Conservation (phyloP, 2,888 invertebrate species). For the Pasiphila rectangulata region DNA sequence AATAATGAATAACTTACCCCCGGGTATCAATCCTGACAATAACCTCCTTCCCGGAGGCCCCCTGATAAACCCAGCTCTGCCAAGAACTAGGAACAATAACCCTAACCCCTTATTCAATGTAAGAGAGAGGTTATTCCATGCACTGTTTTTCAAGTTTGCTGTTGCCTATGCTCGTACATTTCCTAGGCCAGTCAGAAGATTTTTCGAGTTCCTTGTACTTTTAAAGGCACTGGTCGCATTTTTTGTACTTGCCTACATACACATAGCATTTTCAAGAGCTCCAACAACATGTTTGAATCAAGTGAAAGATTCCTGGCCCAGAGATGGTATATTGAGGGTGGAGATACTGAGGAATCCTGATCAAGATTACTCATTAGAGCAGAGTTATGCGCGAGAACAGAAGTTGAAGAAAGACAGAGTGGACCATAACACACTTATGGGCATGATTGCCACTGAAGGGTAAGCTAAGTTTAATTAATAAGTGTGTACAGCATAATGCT, state of each 20-base stretch:
- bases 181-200: conserved; percentile 89
- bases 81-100: conserved; percentile 81
- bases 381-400: conserved; percentile 91
- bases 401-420: conserved; percentile 85
- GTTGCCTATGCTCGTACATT: conserved; percentile 95
- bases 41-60: conserved; percentile 80
- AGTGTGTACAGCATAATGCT: too few relatives aligned
- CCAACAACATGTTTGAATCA: conserved; percentile 96
- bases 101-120: conserved; percentile 91
- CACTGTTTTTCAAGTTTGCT: conserved; percentile 95
- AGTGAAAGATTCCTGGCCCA: conserved; percentile 94
- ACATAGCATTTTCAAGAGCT: conserved; percentile 94
- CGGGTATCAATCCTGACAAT: conserved; percentile 76
- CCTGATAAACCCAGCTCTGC: conserved; percentile 72
- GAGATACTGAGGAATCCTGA: conserved; percentile 89
- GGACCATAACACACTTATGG: conserved; percentile 81
- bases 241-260: conserved; percentile 96
- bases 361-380: conserved; percentile 88
- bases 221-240: conserved; percentile 90
- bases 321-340: conserved; percentile 95
- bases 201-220: conserved; percentile 91
- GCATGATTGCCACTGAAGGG: conserved; percentile 85
- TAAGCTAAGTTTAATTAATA: conserved; percentile 47
- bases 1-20: conserved; percentile 67
- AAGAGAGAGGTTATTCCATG: conserved; percentile 95